Evolutionary conservation across 2,888 invertebrate species (phyloP), one percentile per base, ranked within the genome.

Genomic region (Helleia helle): DNA sequence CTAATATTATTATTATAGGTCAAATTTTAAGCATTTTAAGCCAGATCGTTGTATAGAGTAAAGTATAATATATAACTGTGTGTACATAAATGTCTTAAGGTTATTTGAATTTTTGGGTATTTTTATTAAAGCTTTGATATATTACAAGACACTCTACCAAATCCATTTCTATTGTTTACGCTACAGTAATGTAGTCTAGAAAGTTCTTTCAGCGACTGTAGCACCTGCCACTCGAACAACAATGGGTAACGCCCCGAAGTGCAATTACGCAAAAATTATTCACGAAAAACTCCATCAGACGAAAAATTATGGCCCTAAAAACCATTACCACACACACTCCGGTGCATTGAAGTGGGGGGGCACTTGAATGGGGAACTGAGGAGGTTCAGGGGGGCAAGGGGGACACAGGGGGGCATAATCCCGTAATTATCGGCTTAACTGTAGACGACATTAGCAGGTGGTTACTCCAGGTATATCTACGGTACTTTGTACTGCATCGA

Each of bases 401-500:
- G 59, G 59, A 59, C 38, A 18, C 38, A 50, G 55, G 62, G 65
- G 62, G 62, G 62, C 52, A 67, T 80, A 81, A 83, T 83, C 83
- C 79, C 56, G 69, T 81, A 81, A 83, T 83, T 83, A 83, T 81
- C 83, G 70, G 79, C 81, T 83, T 81, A 83, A 70, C 79, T 72
- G 71, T 60, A 79, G 77, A 76, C 76, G 74, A 71, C 80, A 73
- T 70, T 74, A 62, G 66, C 80, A 81, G 80, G 80, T 76, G 73
- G 68, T 61, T 62, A 65, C 58, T 26, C 18, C 31, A 34, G 22
- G 34, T 34, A 34, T 34, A 5, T 22, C 34, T 34, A 12, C 22
- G 18, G 48, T 52, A 52, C 63, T 71, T 66, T 58, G 64, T 58
- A 61, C 64, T 63, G 61, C 54, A 58, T 61, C 66, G 65, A 67